Conservation (phyloP, 2,888 invertebrate species). For the Tolmerus cingulatus region DNA sequence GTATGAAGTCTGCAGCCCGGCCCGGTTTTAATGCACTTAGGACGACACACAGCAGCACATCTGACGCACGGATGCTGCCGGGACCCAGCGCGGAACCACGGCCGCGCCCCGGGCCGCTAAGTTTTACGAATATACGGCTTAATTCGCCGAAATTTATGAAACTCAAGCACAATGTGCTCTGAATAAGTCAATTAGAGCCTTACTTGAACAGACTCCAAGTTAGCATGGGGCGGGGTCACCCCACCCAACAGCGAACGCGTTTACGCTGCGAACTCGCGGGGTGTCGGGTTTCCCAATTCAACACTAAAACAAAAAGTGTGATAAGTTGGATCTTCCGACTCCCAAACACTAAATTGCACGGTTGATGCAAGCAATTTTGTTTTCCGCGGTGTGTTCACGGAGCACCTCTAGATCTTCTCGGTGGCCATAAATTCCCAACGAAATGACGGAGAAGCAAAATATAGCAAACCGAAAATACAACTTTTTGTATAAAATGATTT, state of each 20-base stretch:
- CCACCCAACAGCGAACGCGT: background rate
- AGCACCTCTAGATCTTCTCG: background rate
- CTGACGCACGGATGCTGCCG: background rate
- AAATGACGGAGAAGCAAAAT: background rate
- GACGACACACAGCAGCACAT: background rate
- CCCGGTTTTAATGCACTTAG: conserved; percentile 1
- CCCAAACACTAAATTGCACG: background rate
- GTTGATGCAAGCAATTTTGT: background rate
- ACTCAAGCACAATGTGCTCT: background rate
- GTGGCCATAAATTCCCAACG: background rate
- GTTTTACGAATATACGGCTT: conserved; percentile 3
- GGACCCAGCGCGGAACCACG: background rate
- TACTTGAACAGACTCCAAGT: background rate
- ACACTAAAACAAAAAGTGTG: background rate
- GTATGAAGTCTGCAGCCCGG: conserved; percentile 14
- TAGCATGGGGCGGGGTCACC: background rate
- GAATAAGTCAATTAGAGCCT: conserved; percentile 8
- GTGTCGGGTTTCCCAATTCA: background rate
- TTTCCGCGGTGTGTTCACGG: background rate
- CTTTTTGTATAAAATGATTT: background rate
- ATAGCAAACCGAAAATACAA: background rate
- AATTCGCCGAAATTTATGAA: conserved; percentile 14
- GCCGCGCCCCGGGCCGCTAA: background rate
- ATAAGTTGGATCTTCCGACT: background rate
- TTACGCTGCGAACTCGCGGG: background rate